phyloP scores from a whole-genome alignment of 2,113 vertebrate species.

The mouse (Mus musculus) region DNA sequence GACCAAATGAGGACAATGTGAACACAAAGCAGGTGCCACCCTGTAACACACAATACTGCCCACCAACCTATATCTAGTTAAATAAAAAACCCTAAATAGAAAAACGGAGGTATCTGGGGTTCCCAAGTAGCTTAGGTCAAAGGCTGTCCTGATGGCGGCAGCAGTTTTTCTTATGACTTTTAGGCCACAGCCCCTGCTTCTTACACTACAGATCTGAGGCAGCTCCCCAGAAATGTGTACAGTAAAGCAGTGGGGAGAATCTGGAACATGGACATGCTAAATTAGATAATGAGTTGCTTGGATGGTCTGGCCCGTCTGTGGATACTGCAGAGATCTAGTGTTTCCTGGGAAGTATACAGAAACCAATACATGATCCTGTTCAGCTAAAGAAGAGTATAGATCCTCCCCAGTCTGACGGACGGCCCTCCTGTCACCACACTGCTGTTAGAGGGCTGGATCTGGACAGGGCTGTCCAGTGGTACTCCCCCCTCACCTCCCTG shows the following conservation, averaged over 20 bases:
- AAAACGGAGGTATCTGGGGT: background rate
- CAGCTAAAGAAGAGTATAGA: too few species aligned
- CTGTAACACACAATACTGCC: background rate
- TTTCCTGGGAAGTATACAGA: background rate
- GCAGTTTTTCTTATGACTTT: background rate
- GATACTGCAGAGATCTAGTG: background rate
- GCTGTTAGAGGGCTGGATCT: background rate
- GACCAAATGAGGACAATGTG: background rate
- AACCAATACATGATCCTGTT: background rate
- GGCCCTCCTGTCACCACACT: fast-evolving
- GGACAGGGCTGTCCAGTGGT: background rate
- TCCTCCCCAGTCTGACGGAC: background rate
- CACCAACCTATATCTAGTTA: background rate
- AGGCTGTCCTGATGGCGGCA: background rate
- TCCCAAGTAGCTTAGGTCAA: background rate
- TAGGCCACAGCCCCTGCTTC: background rate
- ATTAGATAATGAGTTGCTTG: background rate
- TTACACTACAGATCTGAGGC: background rate
- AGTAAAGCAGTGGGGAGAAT: background rate
- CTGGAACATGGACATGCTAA: fast-evolving
- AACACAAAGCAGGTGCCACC: fast-evolving
- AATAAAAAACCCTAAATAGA: background rate
- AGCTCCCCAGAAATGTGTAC: background rate
- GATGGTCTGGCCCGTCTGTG: background rate
- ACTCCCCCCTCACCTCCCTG: fast-evolving